These are phyloP conservation scores for Oppia nitens DNA, from an alignment of 1,140 invertebrate species.

Conservation along the genomic window DNA sequence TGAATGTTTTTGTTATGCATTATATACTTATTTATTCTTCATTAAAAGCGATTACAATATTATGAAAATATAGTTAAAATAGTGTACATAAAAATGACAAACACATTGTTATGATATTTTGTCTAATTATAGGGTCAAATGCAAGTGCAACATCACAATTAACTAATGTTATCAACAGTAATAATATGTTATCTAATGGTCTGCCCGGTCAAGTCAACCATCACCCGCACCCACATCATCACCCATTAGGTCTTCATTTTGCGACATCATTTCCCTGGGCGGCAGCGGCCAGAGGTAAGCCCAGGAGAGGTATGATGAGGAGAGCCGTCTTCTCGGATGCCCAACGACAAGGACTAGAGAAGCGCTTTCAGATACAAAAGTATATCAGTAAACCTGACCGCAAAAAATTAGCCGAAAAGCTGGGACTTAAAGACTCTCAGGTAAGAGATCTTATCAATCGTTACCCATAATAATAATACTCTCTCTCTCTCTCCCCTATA, in stretches of 20 bases:
- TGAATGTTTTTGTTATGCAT: no score
- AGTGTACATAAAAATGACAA: no score
- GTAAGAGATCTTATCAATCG: slow-evolving; percentile 26
- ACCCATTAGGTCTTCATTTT: neutral
- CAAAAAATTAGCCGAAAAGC: slow-evolving; percentile 82
- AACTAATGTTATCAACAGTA: neutral
- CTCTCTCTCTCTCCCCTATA: no score
- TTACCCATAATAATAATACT: no score
- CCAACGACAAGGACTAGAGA: slow-evolving; percentile 81
- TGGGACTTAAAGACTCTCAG: slow-evolving; percentile 76
- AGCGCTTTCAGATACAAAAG: slow-evolving; percentile 89
- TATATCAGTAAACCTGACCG: slow-evolving; percentile 95
- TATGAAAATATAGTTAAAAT: no score
- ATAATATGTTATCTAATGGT: neutral
- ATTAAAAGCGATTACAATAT: no score
- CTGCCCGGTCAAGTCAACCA: neutral
- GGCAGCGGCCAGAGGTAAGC: slow-evolving; percentile 43
- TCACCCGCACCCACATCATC: neutral
- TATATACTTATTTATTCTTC: no score
- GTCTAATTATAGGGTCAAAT: neutral
- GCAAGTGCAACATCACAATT: neutral
- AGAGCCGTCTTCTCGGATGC: slow-evolving; percentile 83
- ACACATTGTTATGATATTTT: neutral
- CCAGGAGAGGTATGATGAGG: slow-evolving; percentile 78
- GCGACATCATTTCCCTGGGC: slow-evolving; percentile 55